Evolutionary conservation across 2,113 vertebrate species (phyloP).

Genomic region (Sturnira hondurensis): DNA sequence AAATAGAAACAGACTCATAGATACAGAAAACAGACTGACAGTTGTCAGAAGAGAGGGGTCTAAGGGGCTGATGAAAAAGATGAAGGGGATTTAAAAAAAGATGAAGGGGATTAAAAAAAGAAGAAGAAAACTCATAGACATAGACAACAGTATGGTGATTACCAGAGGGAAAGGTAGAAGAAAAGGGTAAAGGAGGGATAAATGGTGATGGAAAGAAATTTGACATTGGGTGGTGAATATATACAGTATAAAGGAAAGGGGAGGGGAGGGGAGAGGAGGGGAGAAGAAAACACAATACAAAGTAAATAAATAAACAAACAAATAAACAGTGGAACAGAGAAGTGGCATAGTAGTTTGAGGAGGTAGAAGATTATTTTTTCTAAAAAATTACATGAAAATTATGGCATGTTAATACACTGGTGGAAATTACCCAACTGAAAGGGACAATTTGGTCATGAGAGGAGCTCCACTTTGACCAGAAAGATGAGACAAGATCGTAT

Average conservation of each 20-base stretch:
- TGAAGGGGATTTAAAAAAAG: background rate
- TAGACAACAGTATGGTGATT: background rate
- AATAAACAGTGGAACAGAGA: background rate
- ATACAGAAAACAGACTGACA: background rate
- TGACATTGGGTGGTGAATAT: background rate
- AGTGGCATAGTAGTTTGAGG: background rate
- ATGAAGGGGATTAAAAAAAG: background rate
- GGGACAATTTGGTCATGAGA: background rate
- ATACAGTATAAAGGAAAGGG: no score
- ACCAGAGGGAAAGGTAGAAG: background rate
- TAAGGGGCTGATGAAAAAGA: background rate
- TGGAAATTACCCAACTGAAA: conserved; percentile 4
- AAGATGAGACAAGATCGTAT: background rate
- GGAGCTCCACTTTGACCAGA: background rate
- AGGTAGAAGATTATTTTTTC: background rate
- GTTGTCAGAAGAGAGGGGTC: background rate
- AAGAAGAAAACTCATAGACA: background rate
- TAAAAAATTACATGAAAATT: background rate
- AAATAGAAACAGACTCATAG: background rate
- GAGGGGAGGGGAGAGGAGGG: no score
- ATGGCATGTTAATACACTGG: background rate
- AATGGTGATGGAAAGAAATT: background rate
- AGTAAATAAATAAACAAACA: background rate
- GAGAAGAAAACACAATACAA: no score
- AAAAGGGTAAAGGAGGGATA: background rate